Evolutionary conservation across 64 coral and sea anemone genomes (phyloP).

Genomic region (Catalaphyllia jardinei): DNA sequence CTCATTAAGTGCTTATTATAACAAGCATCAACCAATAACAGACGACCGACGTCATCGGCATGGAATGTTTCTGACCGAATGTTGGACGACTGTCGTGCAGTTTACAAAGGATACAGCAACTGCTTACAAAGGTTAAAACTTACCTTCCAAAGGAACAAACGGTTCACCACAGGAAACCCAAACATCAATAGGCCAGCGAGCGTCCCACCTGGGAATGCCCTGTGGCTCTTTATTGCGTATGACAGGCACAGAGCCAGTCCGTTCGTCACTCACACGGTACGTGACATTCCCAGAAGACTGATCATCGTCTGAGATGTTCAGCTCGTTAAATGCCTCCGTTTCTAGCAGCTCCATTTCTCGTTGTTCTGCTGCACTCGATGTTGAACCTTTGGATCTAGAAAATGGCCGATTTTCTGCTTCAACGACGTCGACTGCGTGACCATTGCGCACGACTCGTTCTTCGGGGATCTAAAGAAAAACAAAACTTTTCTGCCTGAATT

Average conservation of each 20-base stretch:
- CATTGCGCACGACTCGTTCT: conserved; percentile 1
- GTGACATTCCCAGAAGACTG: conserved; percentile 58
- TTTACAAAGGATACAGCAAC: too few relatives aligned
- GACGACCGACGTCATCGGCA: too few relatives aligned
- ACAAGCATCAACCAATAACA: too few relatives aligned
- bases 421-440: conserved; percentile 82
- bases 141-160: conserved; percentile 94
- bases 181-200: conserved; percentile 84
- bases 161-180: conserved; percentile 99
- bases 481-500: neutral
- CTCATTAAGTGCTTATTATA: too few relatives aligned
- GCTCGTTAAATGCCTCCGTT: conserved; percentile 7
- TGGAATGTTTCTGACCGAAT: too few relatives aligned
- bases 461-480: conserved; percentile 47
- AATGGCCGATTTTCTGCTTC: conserved; percentile 70
- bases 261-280: conserved; percentile 70
- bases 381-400: conserved; percentile 6
- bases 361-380: neutral
- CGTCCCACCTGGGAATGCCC: conserved; percentile 83
- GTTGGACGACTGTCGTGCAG: too few relatives aligned
- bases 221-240: conserved; percentile 40
- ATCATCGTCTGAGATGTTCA: conserved; percentile 11
- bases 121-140: neutral
- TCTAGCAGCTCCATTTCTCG: conserved; percentile 24
- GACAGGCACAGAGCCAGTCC: conserved; percentile 43